Conservation (phyloP, 35 echinoderm and acorn worm genomes). For the Anneissia japonica region DNA sequence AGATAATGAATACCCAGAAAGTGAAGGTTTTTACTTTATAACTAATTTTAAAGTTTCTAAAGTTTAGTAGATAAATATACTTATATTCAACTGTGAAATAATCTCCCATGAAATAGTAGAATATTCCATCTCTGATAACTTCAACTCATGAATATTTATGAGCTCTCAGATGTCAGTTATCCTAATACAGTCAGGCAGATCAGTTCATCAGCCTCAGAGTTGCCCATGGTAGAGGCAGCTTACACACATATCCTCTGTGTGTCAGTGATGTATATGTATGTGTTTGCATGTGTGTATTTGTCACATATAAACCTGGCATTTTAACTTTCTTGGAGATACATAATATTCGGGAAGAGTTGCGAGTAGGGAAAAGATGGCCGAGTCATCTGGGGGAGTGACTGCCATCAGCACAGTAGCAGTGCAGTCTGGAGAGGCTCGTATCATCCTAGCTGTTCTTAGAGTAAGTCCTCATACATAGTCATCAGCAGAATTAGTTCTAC, state of each 20-base stretch:
- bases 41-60: too few species aligned
- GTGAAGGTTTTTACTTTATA: too few species aligned
- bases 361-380: neutral
- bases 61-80: too few species aligned
- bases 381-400: conserved; percentile 38
- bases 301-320: neutral
- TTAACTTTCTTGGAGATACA: neutral
- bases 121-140: neutral
- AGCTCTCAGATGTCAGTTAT: neutral
- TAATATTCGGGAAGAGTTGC: neutral
- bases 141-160: neutral
- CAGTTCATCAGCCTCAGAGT: neutral
- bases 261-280: neutral
- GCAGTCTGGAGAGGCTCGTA: conserved; percentile 75
- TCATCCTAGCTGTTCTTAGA: conserved; percentile 79
- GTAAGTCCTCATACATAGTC: conserved; percentile 81
- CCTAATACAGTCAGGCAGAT: neutral
- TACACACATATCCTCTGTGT: neutral
- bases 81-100: neutral
- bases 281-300: neutral
- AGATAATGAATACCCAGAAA: too few species aligned
- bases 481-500: too few species aligned
- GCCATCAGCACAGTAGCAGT: conserved; percentile 89
- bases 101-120: neutral
- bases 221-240: neutral